Base-by-base conservation (phyloP, 2,888 invertebrate species). In the Lycocerus yunnanus region DNA sequence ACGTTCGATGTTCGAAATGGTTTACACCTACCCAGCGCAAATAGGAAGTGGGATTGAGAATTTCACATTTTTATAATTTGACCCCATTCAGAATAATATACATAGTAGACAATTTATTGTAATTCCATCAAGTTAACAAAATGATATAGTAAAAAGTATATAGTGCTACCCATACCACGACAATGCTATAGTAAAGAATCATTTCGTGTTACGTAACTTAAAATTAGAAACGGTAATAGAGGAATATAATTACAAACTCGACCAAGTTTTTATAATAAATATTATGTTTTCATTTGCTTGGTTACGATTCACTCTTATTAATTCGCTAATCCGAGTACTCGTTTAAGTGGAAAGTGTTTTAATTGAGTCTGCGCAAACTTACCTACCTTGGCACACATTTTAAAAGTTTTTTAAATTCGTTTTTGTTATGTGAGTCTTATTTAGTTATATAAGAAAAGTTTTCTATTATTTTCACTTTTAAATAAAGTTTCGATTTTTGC, bases 401-500 rank as follows among this genome's bases (percentile, higher is more conserved):
- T 86, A 83, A 84, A 80, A 80, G 82, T 82, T 83, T 82, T 75
- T 77, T 71, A 73, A 82, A 81, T 82, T 83, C 82, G 83, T 85
- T 85, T 43, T 43, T 84, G 84, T 86, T 85, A 86, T 86, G 85
- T 84, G 83, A 84, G 83, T 83, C 84, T 83, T 83, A 80, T 82
- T 81, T 80, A 82, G 82, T 86, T 86, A 86, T 86, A 86, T 86
- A 86, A 86, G 85, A 80, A 82, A 81, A 81, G 84, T 86, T 86
- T 86, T 86, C 86, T 86, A 86, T 85, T 86, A 85, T 86, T 86
- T 86, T 86, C 86, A 86, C 86, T 86, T 86, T 85, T 84, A 84
- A 84, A 85, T 79, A 84, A 81, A 81, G 81, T 83, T 83, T 82
- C 81, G 83, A 83, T 82, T 81, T 79, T 60, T 65, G 74, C 24